Evolutionary conservation across 1,140 invertebrate species (phyloP).

Genomic region (Nylanderia fulva): DNA sequence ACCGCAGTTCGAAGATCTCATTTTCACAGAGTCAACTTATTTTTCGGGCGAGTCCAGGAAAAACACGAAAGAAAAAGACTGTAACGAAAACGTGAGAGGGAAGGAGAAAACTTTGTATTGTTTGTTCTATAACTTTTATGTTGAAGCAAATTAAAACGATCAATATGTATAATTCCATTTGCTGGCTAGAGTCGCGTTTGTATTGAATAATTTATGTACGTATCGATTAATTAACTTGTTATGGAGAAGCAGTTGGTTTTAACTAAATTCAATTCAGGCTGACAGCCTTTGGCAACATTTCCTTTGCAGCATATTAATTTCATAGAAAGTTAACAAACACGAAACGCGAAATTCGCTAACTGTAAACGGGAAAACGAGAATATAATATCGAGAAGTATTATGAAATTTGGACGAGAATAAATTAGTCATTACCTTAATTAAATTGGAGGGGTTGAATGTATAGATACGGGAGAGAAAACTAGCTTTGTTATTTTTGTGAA

Average conservation of each 20-base stretch:
- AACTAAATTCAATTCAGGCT: slow-evolving; percentile 5
- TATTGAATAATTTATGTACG: slow-evolving; percentile 1
- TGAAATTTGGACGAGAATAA: slow-evolving; percentile 9
- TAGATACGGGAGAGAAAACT: too few relatives aligned
- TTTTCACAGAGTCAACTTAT: slow-evolving; percentile 25
- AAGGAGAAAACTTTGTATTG: not conserved
- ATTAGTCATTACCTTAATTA: not conserved
- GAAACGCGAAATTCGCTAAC: slow-evolving; percentile 1
- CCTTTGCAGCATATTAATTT: slow-evolving; percentile 19
- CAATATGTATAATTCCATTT: not conserved
- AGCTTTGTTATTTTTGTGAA: not conserved
- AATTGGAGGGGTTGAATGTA: not conserved
- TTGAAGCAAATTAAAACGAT: not conserved
- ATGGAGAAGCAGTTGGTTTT: not conserved
- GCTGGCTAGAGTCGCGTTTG: not conserved
- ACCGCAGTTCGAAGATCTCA: slow-evolving; percentile 27
- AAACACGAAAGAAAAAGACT: slow-evolving; percentile 17
- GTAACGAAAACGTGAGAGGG: not conserved
- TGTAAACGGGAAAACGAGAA: not conserved
- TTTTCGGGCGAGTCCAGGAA: slow-evolving; percentile 12
- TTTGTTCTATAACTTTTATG: not conserved
- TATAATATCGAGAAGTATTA: not conserved
- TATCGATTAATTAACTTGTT: slow-evolving; percentile 34
- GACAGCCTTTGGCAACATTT: slow-evolving; percentile 22
- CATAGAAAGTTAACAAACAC: slow-evolving; percentile 17